Percentiles rank a stretch among this genome's conserved stretches.
Evolutionary conservation across 2,888 invertebrate species (phyloP).

Genomic region (Steinernema scapterisci): DNA sequence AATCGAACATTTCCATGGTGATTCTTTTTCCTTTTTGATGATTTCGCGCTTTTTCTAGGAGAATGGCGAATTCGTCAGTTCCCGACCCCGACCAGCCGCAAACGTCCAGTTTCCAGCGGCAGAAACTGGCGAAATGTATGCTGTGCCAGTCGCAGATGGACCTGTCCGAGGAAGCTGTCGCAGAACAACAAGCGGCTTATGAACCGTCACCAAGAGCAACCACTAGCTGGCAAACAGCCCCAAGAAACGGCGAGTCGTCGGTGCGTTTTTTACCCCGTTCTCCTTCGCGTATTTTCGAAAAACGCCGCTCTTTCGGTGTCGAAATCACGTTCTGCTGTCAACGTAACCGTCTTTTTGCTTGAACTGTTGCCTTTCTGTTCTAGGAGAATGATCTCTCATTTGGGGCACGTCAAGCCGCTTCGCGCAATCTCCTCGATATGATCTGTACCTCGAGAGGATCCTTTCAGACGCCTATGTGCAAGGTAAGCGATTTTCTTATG

Average conservation of each 20-base stretch:
- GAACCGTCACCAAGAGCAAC: neutral
- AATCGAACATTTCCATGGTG: neutral
- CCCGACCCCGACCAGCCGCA: neutral
- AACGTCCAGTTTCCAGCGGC: neutral
- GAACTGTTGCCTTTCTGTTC: neutral
- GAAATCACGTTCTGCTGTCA: too few species aligned
- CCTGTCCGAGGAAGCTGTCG: neutral
- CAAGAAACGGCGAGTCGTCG: too few species aligned
- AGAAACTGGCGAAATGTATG: slow-evolving; percentile 17
- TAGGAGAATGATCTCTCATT: neutral
- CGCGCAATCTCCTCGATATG: slow-evolving; percentile 52
- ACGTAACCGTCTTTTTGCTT: too few species aligned
- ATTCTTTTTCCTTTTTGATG: neutral
- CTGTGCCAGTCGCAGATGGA: slow-evolving; percentile 19
- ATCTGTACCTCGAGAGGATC: slow-evolving; percentile 54
- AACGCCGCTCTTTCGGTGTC: too few species aligned
- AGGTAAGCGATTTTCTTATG: slow-evolving; percentile 43
- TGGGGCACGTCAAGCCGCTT: neutral
- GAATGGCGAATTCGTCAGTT: slow-evolving; percentile 14
- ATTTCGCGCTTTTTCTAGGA: too few species aligned
- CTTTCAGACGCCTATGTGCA: slow-evolving; percentile 60
- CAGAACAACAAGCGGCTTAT: neutral
- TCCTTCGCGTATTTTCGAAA: too few species aligned
- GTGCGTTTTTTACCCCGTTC: too few species aligned
- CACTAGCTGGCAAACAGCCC: neutral